Evolutionary conservation across 2,797 vertebrate genomes (phyloP).

Genomic region (Sarcophilus harrisii): DNA sequence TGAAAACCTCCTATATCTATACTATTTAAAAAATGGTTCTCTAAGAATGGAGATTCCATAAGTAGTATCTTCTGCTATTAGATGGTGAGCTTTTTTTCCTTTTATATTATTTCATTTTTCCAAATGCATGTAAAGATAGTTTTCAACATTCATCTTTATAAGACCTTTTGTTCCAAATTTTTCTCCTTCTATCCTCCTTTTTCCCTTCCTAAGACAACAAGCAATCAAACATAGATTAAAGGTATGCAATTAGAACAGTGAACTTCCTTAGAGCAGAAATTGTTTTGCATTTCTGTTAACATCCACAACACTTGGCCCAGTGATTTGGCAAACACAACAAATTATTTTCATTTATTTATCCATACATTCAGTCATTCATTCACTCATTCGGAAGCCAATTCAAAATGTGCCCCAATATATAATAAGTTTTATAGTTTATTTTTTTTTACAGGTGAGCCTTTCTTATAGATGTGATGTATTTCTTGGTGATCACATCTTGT

Average conservation of each 20-base stretch:
- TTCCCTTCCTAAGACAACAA: too few relatives aligned
- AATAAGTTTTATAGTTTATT: neutral
- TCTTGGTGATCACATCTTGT: neutral
- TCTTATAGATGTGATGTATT: slow-evolving; percentile 15
- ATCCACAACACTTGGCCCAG: neutral
- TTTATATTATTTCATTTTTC: too few relatives aligned
- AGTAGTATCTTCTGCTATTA: neutral
- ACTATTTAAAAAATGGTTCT: neutral
- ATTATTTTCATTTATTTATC: neutral
- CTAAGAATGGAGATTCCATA: neutral
- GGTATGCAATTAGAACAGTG: neutral
- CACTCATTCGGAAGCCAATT: neutral
- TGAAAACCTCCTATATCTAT: neutral
- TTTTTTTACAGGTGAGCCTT: neutral
- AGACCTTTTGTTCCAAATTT: too few relatives aligned
- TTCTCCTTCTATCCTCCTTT: too few relatives aligned
- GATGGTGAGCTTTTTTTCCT: neutral
- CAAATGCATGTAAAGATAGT: too few relatives aligned
- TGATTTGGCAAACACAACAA: neutral
- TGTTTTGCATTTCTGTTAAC: neutral
- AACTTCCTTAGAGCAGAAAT: neutral
- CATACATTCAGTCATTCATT: neutral
- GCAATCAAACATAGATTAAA: too few relatives aligned
- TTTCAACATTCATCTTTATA: too few relatives aligned
- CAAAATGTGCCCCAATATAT: neutral